Conservation (phyloP, 2,113 vertebrate species). For the cattle (Bos taurus) region DNA sequence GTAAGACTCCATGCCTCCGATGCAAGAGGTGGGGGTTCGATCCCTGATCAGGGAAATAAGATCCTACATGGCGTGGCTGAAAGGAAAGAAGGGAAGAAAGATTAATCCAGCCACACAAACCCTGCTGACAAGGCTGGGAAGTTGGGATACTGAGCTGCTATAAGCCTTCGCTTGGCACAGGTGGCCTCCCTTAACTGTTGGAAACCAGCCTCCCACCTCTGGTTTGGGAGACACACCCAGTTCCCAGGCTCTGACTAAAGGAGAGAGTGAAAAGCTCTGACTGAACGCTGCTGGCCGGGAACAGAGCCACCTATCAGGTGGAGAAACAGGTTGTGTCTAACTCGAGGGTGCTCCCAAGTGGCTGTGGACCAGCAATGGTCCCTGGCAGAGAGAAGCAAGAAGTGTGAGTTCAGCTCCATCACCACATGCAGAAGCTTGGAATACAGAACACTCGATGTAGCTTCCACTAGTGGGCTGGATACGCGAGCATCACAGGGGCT, state of each 20-base stretch:
- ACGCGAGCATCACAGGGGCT: background rate
- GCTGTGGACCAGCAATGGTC: background rate
- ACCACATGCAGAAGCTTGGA: no score
- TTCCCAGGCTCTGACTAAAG: background rate
- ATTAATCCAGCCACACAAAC: background rate
- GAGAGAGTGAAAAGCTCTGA: conserved; percentile 17
- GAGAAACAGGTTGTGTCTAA: background rate
- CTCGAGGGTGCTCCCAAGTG: conserved; percentile 40
- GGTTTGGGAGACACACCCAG: background rate
- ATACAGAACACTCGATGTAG: background rate
- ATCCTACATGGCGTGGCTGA: background rate
- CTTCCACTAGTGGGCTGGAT: background rate
- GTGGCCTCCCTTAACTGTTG: background rate
- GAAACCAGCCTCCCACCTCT: background rate
- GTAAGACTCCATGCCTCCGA: background rate
- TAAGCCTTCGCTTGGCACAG: background rate
- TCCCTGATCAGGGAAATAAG: background rate
- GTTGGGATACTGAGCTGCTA: background rate
- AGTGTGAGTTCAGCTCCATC: background rate
- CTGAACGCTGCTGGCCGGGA: background rate
- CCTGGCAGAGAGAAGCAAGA: background rate
- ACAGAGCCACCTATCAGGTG: background rate
- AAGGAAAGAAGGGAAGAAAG: background rate
- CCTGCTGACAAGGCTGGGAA: background rate
- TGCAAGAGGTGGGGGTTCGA: background rate